These are phyloP conservation scores for Cichladusa arquata DNA, from an alignment of 2,113 vertebrate species.

Conservation along the genomic window DNA sequence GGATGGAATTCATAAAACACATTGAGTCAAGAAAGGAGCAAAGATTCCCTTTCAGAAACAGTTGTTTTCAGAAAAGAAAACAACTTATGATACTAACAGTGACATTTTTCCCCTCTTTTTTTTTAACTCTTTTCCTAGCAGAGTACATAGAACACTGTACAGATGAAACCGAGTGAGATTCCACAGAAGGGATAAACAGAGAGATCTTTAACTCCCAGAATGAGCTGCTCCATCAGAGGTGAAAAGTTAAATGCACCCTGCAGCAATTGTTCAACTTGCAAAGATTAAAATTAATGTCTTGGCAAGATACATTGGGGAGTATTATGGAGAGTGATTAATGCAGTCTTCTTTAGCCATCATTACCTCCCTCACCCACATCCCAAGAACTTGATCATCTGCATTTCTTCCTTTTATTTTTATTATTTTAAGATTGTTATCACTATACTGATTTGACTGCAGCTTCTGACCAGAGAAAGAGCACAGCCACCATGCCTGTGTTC, in stretches of 20 bases:
- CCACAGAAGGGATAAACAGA: constrained; percentile 39
- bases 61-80: constrained; percentile 57
- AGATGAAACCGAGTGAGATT: constrained; percentile 16
- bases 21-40: constrained; percentile 45
- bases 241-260: constrained; percentile 56
- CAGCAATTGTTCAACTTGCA: constrained; percentile 40
- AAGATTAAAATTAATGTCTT: constrained; percentile 69
- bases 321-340: constrained; percentile 62
- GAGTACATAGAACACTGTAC: neutral
- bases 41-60: constrained; percentile 56
- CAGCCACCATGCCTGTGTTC: neutral
- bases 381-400: neutral
- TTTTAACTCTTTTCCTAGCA: neutral
- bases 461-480: constrained; percentile 17
- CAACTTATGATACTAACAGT: neutral
- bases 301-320: constrained; percentile 60
- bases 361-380: neutral
- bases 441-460: neutral
- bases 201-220: constrained; percentile 38
- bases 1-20: constrained; percentile 27
- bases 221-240: neutral
- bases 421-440: constrained; percentile 32
- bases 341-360: neutral
- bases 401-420: constrained; percentile 45
- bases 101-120: neutral